Conservation (phyloP, 30 jellyfish, hydroid and myxozoan species). For the Hydra vulgaris region DNA sequence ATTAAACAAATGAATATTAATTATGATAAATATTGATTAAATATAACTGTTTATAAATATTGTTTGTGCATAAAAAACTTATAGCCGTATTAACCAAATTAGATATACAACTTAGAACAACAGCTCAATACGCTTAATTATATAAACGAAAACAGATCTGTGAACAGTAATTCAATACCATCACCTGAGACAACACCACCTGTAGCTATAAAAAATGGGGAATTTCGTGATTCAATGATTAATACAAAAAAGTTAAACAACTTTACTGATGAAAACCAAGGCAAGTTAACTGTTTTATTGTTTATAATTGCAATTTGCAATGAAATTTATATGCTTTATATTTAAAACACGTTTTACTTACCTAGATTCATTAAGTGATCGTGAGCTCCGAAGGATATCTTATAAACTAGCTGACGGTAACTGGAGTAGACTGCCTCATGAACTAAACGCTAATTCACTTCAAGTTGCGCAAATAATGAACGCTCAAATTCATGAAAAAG, state of each 20-base stretch:
- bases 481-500: constrained; percentile 41
- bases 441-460: constrained; percentile 28
- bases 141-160: not conserved
- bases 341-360: not conserved
- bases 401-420: constrained; percentile 60
- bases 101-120: not conserved
- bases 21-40: too few species aligned
- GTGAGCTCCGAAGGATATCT: constrained; percentile 78
- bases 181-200: constrained; percentile 43
- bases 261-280: not conserved
- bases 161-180: constrained; percentile 14
- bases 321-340: too few species aligned
- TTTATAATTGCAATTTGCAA: too few species aligned
- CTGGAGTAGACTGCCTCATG: constrained; percentile 65
- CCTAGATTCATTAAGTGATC: constrained; percentile 56
- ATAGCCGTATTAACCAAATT: not conserved
- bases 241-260: not conserved
- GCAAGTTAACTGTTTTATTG: not conserved
- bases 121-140: not conserved
- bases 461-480: constrained; percentile 45
- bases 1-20: too few species aligned
- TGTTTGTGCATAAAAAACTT: too few species aligned
- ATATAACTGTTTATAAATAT: too few species aligned
- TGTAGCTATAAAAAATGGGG: constrained; percentile 26
- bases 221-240: constrained; percentile 18